A percentile compares a stretch with the other conserved stretches of the same genome.
Evolutionary conservation across 2,113 vertebrate genomes (phyloP).

Genomic region (Danio rerio): GRCz12tu NC_133187.1:4126001-4126500

Average conservation of each 20-base stretch:
- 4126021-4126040: too few species aligned
- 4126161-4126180: neutral
- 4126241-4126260: constrained; percentile 98
- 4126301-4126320: constrained; percentile 98
- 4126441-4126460: too few species aligned
- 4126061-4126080: too few species aligned
- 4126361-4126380: neutral
- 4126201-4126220: constrained; percentile 98
- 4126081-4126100: too few species aligned
- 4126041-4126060: too few species aligned
- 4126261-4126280: constrained; percentile 99
- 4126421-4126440: too few species aligned
- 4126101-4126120: too few species aligned
- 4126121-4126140: too few species aligned
- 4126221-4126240: constrained; percentile 98
- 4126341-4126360: constrained; percentile 87
- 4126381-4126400: neutral
- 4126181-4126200: constrained; percentile 90
- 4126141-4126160: neutral
- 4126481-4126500: too few species aligned
- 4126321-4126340: constrained; percentile 99
- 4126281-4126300: constrained; percentile 95
- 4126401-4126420: too few species aligned
- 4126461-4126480: too few species aligned
- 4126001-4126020: too few species aligned